Base-by-base conservation (phyloP, 1,140 invertebrate genomes). In the Drosophila orena region DNA sequence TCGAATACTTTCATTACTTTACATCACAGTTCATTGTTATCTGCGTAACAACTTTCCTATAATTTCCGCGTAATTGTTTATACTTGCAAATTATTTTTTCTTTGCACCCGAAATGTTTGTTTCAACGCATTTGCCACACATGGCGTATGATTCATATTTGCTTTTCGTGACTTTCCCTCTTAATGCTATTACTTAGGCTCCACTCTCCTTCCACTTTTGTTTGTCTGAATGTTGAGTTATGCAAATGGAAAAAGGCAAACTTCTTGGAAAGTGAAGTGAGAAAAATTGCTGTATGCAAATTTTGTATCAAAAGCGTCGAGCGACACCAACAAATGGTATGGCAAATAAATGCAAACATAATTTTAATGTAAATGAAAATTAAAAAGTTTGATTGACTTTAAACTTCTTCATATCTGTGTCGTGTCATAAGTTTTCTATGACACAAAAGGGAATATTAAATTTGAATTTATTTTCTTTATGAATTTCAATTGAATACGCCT, bases 141-240 rank as follows among this genome's bases (percentile, higher is more conserved):
- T 88, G 83, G 79, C 75, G 79, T 76, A 89, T 89, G 84, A 88
- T 84, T 84, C 69, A 89, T 88, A 89, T 89, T 77, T 89, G 74
- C 81, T 65, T 50, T 79, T 40, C 83, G 84, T 89, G 83, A 65
- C 70, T 61, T 77, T 79, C 64, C 55, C 75, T 62, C 76, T 89
- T 88, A 64, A 81, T 77, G 76, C 50, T 76, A 69, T 65, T 54
- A 52, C 59, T 64, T 61, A 35, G 64, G 11, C 20, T 44, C 22
- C 62, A 49, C 17, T 38, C 42, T 24, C 35, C 34, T 11, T 35
- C 11, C 17, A 27, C n/a, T 20, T 47, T 12, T 66, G 44, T 62
- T 49, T 78, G 64, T 68, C 73, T 78, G 68, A 77, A 81, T 53
- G 75, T 81, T 78, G 65, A 64, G 64, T 68, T 88, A 88, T 86